phyloP scores from a whole-genome alignment of 1,140 invertebrate genomes.

The Lethrus apterus region DNA sequence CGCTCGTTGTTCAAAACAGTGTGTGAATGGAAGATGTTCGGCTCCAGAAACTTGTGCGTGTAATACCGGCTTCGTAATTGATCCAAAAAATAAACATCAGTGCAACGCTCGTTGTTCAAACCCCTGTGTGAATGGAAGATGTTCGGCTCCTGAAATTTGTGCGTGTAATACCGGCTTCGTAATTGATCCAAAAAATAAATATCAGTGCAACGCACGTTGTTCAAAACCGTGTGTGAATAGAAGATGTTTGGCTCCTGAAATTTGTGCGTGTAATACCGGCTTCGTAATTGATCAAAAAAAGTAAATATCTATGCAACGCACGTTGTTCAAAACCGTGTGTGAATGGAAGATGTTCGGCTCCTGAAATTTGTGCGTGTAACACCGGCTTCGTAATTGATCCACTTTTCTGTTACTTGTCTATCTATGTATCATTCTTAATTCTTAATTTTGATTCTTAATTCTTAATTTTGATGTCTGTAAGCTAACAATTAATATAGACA shows the following conservation, averaged over 20 bases:
- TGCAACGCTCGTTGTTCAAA: constrained; percentile 29
- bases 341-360: constrained; percentile 50
- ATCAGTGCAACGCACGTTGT: constrained; percentile 45
- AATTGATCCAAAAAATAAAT: not conserved
- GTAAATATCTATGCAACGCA: constrained; percentile 44
- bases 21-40: constrained; percentile 41
- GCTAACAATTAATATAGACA: too few relatives aligned
- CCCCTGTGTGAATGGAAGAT: constrained; percentile 27
- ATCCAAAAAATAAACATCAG: constrained; percentile 7
- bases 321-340: constrained; percentile 29
- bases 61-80: constrained; percentile 37
- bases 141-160: constrained; percentile 23
- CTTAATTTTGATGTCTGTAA: too few relatives aligned
- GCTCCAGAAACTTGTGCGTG: constrained; percentile 39
- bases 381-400: constrained; percentile 17
- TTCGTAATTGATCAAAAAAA: constrained; percentile 9
- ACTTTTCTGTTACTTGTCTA: too few relatives aligned
- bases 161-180: constrained; percentile 35
- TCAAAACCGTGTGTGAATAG: constrained; percentile 29
- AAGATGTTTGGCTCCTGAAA: constrained; percentile 41
- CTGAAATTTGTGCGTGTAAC: constrained; percentile 45
- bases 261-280: constrained; percentile 36
- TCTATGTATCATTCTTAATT: too few relatives aligned
- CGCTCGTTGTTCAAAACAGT: constrained; percentile 49
- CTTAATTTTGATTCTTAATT: too few relatives aligned